Base-by-base conservation (phyloP, 2,888 invertebrate species). In the Uropetala carovei region DNA sequence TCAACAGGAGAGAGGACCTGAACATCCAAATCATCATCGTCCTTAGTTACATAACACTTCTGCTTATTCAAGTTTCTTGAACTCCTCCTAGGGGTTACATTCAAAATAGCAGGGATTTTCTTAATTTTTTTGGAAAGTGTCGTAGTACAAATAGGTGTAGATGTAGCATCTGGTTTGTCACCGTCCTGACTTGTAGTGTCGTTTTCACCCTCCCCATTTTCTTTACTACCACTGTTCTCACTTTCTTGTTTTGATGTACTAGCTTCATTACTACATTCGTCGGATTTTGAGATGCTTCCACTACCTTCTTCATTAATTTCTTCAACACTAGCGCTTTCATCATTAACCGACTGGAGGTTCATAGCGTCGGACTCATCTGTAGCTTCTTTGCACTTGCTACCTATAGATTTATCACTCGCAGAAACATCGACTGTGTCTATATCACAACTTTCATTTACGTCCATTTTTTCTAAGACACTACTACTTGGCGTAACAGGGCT, bases 1-100 rank as follows among this genome's bases (percentile, higher is more conserved):
- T 97, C 96, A 93, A 96, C 96, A 2, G 96, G 95, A 75, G 96
- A 94, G 5, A 97, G 95, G 94, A 97, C 97, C 94, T 97, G 97
- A 92, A 97, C 95, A 93, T 97, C 97, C 16, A 97, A 96, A 93
- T 96, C 96, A 93, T 96, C 95, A 82, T 84, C 59, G 68, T 81
- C 58, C 27, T 82, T 83, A 16, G 82, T 95, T 22, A 94, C 94
- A 93, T 95, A 95, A 93, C 95, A 95, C 93, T 94, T 95, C 16
- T 96, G 96, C 93, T 96, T 96, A 93, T 96, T 96, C 68, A 96
- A 94, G 94, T 96, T 96, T 60, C 96, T 94, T 75, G 96, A 95
- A 94, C 96, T 96, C 93, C 96, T 94, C 93, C 96, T 94, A 0
- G 96, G 96, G 18, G 96, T 95, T 93, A 95, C 94, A 93, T 94